These are phyloP conservation scores for Nasonia vitripennis DNA, from an alignment of 1,140 invertebrate species.

Conservation along the genomic window DNA sequence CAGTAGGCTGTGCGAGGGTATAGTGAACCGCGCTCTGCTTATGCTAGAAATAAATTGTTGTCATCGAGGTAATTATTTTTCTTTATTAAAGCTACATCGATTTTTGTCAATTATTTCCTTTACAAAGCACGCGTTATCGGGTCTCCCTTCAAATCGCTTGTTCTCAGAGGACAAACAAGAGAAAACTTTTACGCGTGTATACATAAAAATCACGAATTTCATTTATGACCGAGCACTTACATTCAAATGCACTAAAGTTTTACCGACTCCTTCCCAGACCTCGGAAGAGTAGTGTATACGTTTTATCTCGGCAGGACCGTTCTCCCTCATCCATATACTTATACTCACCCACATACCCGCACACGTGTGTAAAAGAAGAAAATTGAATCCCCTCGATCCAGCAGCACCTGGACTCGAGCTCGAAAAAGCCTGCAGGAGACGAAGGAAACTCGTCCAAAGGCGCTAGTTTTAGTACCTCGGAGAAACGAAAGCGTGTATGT, in stretches of 20 bases:
- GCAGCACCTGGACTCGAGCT: neutral
- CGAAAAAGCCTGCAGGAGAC: neutral
- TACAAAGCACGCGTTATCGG: too few species aligned
- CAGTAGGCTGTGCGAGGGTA: too few species aligned
- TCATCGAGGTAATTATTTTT: neutral
- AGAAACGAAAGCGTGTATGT: neutral
- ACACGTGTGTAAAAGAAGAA: neutral
- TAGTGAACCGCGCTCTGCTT: neutral
- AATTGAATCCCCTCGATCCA: constrained; percentile 8
- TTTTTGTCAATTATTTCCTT: too few species aligned
- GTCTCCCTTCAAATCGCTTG: too few species aligned
- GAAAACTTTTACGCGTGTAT: neutral
- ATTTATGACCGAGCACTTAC: neutral
- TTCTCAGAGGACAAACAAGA: neutral
- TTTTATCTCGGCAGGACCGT: neutral
- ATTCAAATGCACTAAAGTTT: too few species aligned
- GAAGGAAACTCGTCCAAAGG: neutral
- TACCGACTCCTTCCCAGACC: too few species aligned
- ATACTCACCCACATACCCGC: neutral
- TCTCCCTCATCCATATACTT: neutral
- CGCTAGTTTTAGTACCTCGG: neutral
- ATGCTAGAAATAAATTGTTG: neutral
- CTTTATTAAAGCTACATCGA: too few species aligned
- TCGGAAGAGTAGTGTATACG: neutral
- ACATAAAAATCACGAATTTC: neutral